phyloP scores from a whole-genome alignment of 2,888 invertebrate species.

The Orthonevra nobilis region DNA sequence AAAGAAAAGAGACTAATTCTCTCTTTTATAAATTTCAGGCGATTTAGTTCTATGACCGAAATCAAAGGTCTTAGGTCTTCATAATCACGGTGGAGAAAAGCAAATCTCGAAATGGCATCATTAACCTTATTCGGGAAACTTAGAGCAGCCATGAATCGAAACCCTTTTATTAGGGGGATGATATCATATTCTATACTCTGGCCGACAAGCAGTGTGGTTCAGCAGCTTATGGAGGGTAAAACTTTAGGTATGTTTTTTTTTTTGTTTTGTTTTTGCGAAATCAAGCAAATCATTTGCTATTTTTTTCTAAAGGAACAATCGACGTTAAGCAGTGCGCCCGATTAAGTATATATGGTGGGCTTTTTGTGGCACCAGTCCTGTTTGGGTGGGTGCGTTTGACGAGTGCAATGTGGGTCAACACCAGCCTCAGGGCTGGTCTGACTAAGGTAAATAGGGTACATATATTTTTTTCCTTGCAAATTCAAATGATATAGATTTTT shows the following conservation, averaged over 20 bases:
- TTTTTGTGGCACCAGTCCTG: constrained; percentile 89
- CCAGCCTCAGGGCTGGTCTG: constrained; percentile 85
- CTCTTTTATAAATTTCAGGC: background rate
- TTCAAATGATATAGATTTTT: constrained; percentile 22
- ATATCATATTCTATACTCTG: constrained; percentile 85
- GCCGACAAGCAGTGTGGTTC: constrained; percentile 87
- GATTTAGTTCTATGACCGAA: background rate
- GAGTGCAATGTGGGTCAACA: constrained; percentile 87
- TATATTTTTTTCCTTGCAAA: too few relatives aligned
- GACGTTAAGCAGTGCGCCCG: constrained; percentile 86
- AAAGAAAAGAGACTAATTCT: too few relatives aligned
- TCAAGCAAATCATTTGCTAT: background rate
- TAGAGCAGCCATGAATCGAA: constrained; percentile 69
- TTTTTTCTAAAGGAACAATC: constrained; percentile 80
- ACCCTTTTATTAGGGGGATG: constrained; percentile 82
- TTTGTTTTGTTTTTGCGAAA: too few relatives aligned
- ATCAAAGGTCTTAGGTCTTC: too few relatives aligned
- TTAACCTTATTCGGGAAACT: constrained; percentile 51
- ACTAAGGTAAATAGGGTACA: constrained; percentile 84
- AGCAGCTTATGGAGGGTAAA: constrained; percentile 86
- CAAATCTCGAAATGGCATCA: constrained; percentile 27
- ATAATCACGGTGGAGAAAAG: too few relatives aligned
- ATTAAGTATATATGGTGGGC: constrained; percentile 88
- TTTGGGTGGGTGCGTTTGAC: constrained; percentile 90
- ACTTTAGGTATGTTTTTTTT: constrained; percentile 81